Conservation (phyloP, 2,888 invertebrate species). For the Harmothoe impar region DNA sequence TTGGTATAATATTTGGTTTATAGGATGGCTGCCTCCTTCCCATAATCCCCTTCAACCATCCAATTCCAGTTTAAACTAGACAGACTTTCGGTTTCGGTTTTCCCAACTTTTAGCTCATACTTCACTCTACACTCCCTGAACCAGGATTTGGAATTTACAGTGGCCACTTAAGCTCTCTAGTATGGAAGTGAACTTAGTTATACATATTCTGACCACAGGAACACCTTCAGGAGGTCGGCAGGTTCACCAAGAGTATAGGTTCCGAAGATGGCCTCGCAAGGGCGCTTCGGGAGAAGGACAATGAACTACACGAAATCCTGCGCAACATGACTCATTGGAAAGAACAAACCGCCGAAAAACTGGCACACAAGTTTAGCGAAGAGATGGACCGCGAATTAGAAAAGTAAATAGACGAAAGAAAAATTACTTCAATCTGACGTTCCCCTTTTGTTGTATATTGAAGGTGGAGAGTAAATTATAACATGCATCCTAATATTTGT, state of each 20-base stretch:
- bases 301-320: slow-evolving; percentile 74
- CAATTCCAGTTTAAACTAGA: too few relatives aligned
- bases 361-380: slow-evolving; percentile 73
- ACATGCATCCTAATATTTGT: too few relatives aligned
- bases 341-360: slow-evolving; percentile 72
- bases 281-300: slow-evolving; percentile 72
- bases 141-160: background rate
- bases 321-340: slow-evolving; percentile 73
- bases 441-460: too few relatives aligned
- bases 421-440: background rate
- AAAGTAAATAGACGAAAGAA: slow-evolving; percentile 70
- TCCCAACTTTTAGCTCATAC: too few relatives aligned
- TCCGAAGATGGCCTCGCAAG: slow-evolving; percentile 69
- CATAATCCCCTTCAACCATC: too few relatives aligned
- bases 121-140: background rate
- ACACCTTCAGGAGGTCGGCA: slow-evolving; percentile 72
- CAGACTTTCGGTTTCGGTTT: too few relatives aligned
- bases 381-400: slow-evolving; percentile 74
- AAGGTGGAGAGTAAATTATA: too few relatives aligned
- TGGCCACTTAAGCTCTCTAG: background rate
- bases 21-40: too few relatives aligned
- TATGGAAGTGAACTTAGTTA: slow-evolving; percentile 32
- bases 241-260: slow-evolving; percentile 69
- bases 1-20: background rate
- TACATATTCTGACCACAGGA: slow-evolving; percentile 68